phyloP scores from a whole-genome alignment of 2,888 invertebrate genomes.

The Pandemis corylana region DNA sequence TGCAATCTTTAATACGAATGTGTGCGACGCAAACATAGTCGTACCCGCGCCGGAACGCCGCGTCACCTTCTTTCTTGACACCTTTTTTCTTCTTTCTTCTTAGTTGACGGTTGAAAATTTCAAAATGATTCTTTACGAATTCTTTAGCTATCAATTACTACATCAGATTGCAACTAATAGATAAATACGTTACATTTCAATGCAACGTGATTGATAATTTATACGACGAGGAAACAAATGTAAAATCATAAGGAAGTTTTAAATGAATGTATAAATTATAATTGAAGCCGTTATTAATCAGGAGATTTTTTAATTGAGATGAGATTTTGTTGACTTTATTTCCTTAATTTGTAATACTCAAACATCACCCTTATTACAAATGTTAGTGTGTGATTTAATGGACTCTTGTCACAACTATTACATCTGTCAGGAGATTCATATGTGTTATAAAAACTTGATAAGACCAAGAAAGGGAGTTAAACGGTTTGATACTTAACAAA shows the following conservation, averaged over 20 bases:
- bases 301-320: constrained; percentile 11
- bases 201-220: constrained; percentile 26
- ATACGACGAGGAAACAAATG: constrained; percentile 25
- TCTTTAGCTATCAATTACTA: neutral
- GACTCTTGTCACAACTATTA: too few relatives aligned
- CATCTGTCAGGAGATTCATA: too few relatives aligned
- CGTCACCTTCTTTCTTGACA: too few relatives aligned
- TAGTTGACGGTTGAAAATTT: neutral
- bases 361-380: too few relatives aligned
- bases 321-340: constrained; percentile 7
- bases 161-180: neutral
- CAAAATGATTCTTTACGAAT: neutral
- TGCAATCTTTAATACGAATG: too few relatives aligned
- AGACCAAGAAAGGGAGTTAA: too few relatives aligned
- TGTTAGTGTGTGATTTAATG: too few relatives aligned
- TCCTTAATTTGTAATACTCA: neutral
- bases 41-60: too few relatives aligned
- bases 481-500: too few relatives aligned
- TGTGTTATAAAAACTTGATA: too few relatives aligned
- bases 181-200: constrained; percentile 3
- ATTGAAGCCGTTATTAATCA: constrained; percentile 5
- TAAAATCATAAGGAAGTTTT: constrained; percentile 25
- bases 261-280: constrained; percentile 9
- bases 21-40: too few relatives aligned
- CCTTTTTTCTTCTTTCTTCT: too few relatives aligned